Evolutionary conservation across 2,888 invertebrate genomes (phyloP), one percentile per base, ranked within the genome.

Genomic region (Agrilus mali): DNA sequence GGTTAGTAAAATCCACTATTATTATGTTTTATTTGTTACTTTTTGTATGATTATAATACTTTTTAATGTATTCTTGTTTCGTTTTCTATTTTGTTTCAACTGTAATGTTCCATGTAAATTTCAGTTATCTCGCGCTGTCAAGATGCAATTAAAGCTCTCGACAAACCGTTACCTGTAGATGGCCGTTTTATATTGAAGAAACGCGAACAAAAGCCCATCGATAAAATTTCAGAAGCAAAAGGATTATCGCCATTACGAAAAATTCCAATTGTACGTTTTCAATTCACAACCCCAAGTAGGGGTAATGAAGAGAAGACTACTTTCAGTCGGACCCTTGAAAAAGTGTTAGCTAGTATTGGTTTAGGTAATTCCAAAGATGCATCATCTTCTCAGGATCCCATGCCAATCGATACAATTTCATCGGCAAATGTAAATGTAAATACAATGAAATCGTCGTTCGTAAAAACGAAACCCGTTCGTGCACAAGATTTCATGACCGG

Each of bases 51-150:
- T 20, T 20, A 22, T 22, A 22, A 22, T 2, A n/a, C 7, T 22
- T 7, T 22, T 22, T 7, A 22, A 5, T 22, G 22, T 22, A 7
- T 22, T 22, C 8, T 27, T 27, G 2, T 27, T 27, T 27, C 10
- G 10, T 27, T 4, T 27, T 27, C 6, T 39, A n/a, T 6, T 22
- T 32, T 13, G 15, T 13, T 37, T 37, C 7, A 10, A 7, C 15
- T 37, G 37, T 20, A 20, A 41, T 43, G 36, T 33, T 41, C 14
- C 45, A 12, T 45, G 33, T 41, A 50, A 45, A 45, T 63, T 65
- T 40, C 61, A 67, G 67, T 66, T 47, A 63, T 67, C 53, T 59
- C 62, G 50, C 58, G 63, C 46, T 66, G 66, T 55, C 66, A 67
- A 53, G 66, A 66, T 44, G 64, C 63, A 12, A 55, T 67, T 46